These are phyloP conservation scores for Amyelois transitella DNA, from an alignment of 1,140 invertebrate species.

Conservation along the genomic window DNA sequence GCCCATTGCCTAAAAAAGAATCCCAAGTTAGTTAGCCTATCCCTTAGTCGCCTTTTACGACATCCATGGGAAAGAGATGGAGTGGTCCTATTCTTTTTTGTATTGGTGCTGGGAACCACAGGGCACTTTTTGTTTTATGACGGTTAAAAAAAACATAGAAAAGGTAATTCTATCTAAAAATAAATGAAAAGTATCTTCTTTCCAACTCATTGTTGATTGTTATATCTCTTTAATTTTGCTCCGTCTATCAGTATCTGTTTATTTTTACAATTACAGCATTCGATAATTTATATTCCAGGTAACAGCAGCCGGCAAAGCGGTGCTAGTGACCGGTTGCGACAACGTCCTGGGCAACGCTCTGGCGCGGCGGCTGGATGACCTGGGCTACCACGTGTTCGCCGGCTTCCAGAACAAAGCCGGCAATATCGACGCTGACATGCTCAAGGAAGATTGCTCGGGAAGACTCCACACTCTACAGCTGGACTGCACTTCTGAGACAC, in stretches of 20 bases:
- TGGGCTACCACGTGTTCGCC: constrained; percentile 88
- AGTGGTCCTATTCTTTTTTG: too few species aligned
- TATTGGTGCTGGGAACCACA: too few species aligned
- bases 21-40: too few species aligned
- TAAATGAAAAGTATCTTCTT: not conserved
- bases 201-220: too few species aligned
- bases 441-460: constrained; percentile 84
- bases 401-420: constrained; percentile 80
- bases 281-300: constrained; percentile 73
- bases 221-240: too few species aligned
- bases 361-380: constrained; percentile 83
- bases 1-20: too few species aligned
- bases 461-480: constrained; percentile 83
- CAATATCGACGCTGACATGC: constrained; percentile 80
- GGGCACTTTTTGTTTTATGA: too few species aligned
- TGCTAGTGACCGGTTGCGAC: constrained; percentile 90
- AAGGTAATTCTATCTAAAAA: not conserved
- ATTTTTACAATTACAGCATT: not conserved
- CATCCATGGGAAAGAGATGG: too few species aligned
- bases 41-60: too few species aligned
- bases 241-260: too few species aligned
- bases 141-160: too few species aligned
- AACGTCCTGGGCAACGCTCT: constrained; percentile 84
- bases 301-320: constrained; percentile 84
- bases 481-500: constrained; percentile 83